Percentiles rank a stretch among this genome's conserved stretches.
These are phyloP conservation scores for Antitype chi DNA, from an alignment of 2,888 invertebrate genomes.

Conservation along the genomic window DNA sequence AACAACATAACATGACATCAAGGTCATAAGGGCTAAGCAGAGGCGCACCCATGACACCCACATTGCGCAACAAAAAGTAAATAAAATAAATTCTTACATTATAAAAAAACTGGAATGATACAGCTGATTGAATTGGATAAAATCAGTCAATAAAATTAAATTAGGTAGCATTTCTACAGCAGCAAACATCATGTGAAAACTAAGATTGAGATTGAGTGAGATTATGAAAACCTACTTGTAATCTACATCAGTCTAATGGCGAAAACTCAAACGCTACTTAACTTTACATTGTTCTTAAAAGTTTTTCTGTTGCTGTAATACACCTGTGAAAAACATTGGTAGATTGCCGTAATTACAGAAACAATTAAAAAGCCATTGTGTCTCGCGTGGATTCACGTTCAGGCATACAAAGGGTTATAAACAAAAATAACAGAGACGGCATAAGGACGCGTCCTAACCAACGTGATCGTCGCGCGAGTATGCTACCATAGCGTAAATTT, in stretches of 20 bases:
- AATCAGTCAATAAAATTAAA: constrained; percentile 12
- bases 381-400: no score
- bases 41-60: background rate
- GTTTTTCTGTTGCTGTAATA: background rate
- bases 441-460: background rate
- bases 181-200: background rate
- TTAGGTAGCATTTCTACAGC: constrained; percentile 39
- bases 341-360: no score
- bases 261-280: constrained; percentile 24
- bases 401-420: no score
- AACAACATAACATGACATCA: background rate
- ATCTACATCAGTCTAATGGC: constrained; percentile 61
- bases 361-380: no score
- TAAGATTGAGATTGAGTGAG: constrained; percentile 1
- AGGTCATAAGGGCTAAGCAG: background rate
- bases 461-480: background rate
- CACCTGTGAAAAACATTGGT: background rate
- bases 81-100: constrained; percentile 10
- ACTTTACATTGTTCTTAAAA: background rate
- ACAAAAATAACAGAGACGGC: background rate
- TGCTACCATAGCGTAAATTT: background rate
- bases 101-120: constrained; percentile 27
- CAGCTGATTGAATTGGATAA: constrained; percentile 23
- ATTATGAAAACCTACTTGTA: constrained; percentile 35
- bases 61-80: background rate